Evolutionary conservation across 2,797 vertebrate genomes (phyloP).

Genomic region (Perodicticus potto): DNA sequence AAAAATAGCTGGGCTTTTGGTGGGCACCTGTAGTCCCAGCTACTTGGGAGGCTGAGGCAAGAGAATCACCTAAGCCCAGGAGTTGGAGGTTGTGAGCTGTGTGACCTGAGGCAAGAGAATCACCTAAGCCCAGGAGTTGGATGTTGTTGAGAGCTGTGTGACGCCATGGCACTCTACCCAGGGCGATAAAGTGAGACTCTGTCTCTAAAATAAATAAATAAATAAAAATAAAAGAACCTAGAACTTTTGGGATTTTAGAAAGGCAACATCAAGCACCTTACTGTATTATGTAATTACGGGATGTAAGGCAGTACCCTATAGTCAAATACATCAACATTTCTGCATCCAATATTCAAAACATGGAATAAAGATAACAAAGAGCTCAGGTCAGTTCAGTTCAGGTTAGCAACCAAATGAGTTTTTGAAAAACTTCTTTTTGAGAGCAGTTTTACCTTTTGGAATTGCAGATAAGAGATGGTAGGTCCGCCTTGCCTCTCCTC

Average conservation of each 20-base stretch:
- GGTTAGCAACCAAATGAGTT: background rate
- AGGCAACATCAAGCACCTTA: background rate
- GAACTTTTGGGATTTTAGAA: background rate
- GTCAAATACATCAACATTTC: background rate
- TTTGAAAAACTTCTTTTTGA: background rate
- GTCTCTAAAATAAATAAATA: too few species aligned
- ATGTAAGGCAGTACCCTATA: background rate
- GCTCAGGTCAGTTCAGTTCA: background rate
- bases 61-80: too few species aligned
- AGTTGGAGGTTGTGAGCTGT: too few species aligned
- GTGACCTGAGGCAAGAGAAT: too few species aligned
- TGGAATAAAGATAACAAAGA: background rate
- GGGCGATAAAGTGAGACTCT: too few species aligned
- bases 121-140: too few species aligned
- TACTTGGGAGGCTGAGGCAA: too few species aligned
- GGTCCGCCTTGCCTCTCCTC: background rate
- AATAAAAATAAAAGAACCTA: background rate
- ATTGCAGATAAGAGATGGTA: background rate
- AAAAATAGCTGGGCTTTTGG: too few species aligned
- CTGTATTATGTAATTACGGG: background rate
- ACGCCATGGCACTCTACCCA: too few species aligned
- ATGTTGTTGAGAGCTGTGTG: too few species aligned
- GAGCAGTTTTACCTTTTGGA: background rate
- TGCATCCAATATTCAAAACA: background rate
- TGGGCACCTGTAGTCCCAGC: too few species aligned